phyloP scores from a whole-genome alignment of 2,113 vertebrate species.

The Gymnogyps californianus region DNA sequence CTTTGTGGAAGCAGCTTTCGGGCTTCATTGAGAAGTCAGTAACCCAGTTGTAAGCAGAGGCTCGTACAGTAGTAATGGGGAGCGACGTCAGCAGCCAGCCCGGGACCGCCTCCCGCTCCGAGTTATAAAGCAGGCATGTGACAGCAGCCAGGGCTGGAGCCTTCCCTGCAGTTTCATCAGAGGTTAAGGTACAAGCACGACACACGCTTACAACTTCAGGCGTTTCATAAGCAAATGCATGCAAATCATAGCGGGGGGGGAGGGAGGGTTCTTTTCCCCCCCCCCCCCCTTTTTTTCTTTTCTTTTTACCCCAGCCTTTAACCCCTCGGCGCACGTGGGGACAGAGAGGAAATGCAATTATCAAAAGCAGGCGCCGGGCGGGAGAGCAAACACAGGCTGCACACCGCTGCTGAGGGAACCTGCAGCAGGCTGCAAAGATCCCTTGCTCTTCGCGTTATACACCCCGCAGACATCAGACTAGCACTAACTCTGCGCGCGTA shows the following conservation, averaged over 20 bases:
- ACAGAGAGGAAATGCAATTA: slow-evolving; percentile 30
- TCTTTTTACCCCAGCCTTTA: not conserved
- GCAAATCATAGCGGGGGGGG: slow-evolving; percentile 14
- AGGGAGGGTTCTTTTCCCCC: fast-evolving
- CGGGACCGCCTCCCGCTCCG: slow-evolving; percentile 51
- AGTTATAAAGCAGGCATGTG: slow-evolving; percentile 67
- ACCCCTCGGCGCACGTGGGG: not conserved
- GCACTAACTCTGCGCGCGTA: not conserved
- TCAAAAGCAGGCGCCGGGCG: not conserved
- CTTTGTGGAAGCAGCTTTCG: not conserved
- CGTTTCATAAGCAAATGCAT: slow-evolving; percentile 10
- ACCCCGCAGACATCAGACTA: not conserved
- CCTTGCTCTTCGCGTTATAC: not conserved
- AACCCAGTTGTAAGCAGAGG: slow-evolving; percentile 57
- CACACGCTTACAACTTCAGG: slow-evolving; percentile 44
- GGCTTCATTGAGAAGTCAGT: slow-evolving; percentile 48
- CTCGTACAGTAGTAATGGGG: slow-evolving; percentile 60
- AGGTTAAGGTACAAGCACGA: slow-evolving; percentile 72
- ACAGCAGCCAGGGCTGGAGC: slow-evolving; percentile 63
- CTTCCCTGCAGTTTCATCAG: slow-evolving; percentile 75
- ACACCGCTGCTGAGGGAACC: not conserved
- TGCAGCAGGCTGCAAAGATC: not conserved
- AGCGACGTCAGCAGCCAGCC: slow-evolving; percentile 48
- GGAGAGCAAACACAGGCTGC: not conserved
- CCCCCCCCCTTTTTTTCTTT: not conserved